Evolutionary conservation across 2,797 vertebrate genomes (phyloP), one percentile per base, ranked within the genome.

Genomic region (Catostomus latipinnis): DNA sequence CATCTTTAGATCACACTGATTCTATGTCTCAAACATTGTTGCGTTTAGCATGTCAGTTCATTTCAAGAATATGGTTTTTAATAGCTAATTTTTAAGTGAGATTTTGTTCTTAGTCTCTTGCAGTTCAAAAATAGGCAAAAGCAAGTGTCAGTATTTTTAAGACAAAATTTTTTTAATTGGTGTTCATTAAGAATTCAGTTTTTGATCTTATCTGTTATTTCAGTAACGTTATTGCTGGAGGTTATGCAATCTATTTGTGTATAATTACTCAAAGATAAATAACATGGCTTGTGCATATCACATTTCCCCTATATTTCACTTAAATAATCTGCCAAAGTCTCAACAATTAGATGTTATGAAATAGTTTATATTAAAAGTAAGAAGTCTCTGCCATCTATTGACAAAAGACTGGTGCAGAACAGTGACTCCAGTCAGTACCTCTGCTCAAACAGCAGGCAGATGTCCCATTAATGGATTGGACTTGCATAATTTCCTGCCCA

Each of bases 401-500:
- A 68, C 18, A 67, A 13, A 79, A 53, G 49, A 46, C 60, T 70
- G 71, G 63, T 48, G 12, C 48, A 3, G 48, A 71, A 60, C 45
- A 7, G 61, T 72, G 79, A 74, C 11, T 6, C 65, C 45, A 67
- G 43, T 63, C 71, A 52, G 49, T 43, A 34, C 63, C 49, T 58
- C 48, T 49, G 69, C 67, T 76, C 80, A 76, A 81, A 80, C 76
- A 72, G 69, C 81, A 76, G 74, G 74, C 78, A 80, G 70, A 74
- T 56, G 69, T 80, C 58, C 66, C 58, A 57, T 80, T 75, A 80
- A 74, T 80, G 71, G 46, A 82, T 70, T 60, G 8, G 53, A 82
- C 50, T 75, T 75, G 46, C 73, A 79, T 80, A 50, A 76, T 84
- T 82, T 85, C 77, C 83, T 82, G 57, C 57, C 66, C 50, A 80